phyloP scores from a whole-genome alignment of 2,797 vertebrate species.

The Limnodromus scolopaceus region DNA sequence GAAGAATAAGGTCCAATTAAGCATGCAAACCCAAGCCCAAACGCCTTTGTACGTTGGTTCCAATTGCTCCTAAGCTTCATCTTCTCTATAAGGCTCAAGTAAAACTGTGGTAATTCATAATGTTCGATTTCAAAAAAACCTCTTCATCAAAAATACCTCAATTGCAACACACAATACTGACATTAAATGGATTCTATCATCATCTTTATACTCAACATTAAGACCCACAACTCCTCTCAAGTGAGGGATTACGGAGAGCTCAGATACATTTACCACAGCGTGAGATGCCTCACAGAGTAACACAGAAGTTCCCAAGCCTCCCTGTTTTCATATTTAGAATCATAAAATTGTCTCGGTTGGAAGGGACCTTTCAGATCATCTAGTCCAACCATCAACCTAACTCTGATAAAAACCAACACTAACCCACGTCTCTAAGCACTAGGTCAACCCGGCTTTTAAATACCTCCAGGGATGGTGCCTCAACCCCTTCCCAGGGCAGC shows the following conservation, averaged over 20 bases:
- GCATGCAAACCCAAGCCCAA: constrained; percentile 4
- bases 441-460: too few species aligned
- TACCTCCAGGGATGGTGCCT: too few species aligned
- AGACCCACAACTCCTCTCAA: not conserved
- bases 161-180: rapidly evolving
- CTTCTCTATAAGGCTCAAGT: not conserved
- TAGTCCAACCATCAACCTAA: too few species aligned
- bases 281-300: not conserved
- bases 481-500: too few species aligned
- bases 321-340: not conserved
- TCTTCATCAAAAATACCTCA: not conserved
- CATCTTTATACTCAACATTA: not conserved
- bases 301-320: not conserved
- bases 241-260: not conserved
- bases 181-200: not conserved
- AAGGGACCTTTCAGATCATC: too few species aligned
- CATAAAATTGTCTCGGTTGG: too few species aligned
- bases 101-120: not conserved
- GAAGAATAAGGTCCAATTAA: constrained; percentile 26
- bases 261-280: not conserved
- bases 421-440: too few species aligned
- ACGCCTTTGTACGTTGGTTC: not conserved
- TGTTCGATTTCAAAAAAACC: not conserved
- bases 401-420: too few species aligned
- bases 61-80: not conserved